phyloP scores from a whole-genome alignment of 1,140 invertebrate genomes.

The Bombus soroeensis region DNA sequence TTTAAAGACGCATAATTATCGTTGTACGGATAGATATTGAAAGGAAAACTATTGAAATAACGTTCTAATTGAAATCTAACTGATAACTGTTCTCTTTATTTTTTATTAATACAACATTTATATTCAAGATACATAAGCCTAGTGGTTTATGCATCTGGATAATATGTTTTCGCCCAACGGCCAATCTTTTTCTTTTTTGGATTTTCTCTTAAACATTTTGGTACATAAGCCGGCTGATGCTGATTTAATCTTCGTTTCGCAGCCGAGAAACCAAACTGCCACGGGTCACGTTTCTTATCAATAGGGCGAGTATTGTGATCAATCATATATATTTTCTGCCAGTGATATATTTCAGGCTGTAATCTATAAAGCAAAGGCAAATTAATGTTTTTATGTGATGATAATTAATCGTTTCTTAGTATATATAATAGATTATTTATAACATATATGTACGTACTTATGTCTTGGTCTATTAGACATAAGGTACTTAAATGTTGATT shows the following conservation, averaged over 20 bases:
- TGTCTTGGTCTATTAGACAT: conserved; percentile 86
- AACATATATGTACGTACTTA: conserved; percentile 58
- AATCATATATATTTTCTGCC: conserved; percentile 91
- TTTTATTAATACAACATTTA: conserved; percentile 18
- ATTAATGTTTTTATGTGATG: background rate
- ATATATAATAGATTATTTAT: background rate
- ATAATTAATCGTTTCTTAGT: background rate
- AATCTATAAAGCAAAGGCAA: conserved; percentile 72
- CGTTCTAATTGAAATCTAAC: background rate
- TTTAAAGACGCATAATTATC: background rate
- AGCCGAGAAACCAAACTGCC: conserved; percentile 86
- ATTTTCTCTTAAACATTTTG: conserved; percentile 84
- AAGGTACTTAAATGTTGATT: conserved; percentile 87
- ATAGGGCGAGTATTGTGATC: conserved; percentile 86
- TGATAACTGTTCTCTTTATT: background rate
- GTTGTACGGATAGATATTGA: background rate
- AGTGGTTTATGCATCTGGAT: conserved; percentile 79
- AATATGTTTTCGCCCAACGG: conserved; percentile 85
- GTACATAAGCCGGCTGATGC: conserved; percentile 87
- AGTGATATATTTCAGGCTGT: conserved; percentile 87
- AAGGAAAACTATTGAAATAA: background rate
- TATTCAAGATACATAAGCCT: background rate
- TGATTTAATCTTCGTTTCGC: conserved; percentile 85
- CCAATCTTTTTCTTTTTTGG: conserved; percentile 82
- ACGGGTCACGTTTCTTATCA: conserved; percentile 87